Evolutionary conservation across 2,797 vertebrate species (phyloP), one percentile per base, ranked within the genome.

Genomic region (Chaunax sp.): DNA sequence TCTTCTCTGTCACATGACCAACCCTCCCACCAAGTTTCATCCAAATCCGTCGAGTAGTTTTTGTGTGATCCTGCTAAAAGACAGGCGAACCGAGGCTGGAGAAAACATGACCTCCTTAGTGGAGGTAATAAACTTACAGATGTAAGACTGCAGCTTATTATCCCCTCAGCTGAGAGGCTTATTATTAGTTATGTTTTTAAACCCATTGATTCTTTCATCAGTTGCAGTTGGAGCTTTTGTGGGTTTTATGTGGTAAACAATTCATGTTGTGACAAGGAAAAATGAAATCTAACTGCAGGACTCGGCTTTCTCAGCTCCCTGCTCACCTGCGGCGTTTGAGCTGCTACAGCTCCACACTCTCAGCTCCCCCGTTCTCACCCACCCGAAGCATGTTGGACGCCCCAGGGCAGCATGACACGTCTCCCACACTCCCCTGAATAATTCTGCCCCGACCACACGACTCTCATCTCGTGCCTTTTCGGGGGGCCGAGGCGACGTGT

Each of bases 361-460:
- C 71, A 62, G 84, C 79, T 84, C 83, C 58, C 82, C 60, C 53
- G 51, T 90, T 92, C 90, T 90, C 91, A 90, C 90, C 90, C 93
- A 84, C 84, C 90, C 75, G 67, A 81, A 91, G 90, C 86, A 81
- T 82, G 83, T 78, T 78, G 90, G 73, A 79, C 82, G 77, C 90
- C 89, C 85, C 85, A 58, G 90, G 91, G 92, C 46, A 85, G 74
- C 72, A 72, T 86, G 80, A 92, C 92, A 92, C 90, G 84, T 93
- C 89, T 87, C 86, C 83, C 84, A 74, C 91, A 74, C 85, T 65
- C 80, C 43, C 72, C 90, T 84, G 87, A 86, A 88, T 91, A 87
- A 90, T 90, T 87, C 85, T 86, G 84, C 87, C 88, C 87, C 82
- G 8, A 81, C 82, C 78, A 67, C 47, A 81, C 80, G 47, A 79